Base-by-base conservation (phyloP, 2,113 vertebrate genomes). In the Gobio gobio region DNA sequence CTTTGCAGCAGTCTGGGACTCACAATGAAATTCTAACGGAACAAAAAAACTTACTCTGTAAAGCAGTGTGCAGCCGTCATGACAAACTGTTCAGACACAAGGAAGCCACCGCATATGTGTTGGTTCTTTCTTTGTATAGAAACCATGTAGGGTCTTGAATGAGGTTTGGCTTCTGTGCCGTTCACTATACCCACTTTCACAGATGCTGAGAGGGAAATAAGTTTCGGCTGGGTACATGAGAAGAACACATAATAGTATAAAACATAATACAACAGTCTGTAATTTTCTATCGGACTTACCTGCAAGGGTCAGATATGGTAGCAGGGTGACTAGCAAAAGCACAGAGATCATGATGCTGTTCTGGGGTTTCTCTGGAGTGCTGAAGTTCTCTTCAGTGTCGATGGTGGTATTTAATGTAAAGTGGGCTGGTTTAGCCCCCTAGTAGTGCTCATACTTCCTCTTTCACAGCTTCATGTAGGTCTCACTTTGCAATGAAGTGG, bases 101-200 rank as follows among this genome's bases (percentile, higher is more conserved):
- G 84, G 43, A 90, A 90, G 63, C 89, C 89, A 2, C 89, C 89
- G 13, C 89, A 90, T 1, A 1, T 6, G 43, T 90, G 87, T 10
- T 0, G 0, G 5, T 47, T n/a, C 0, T 36, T 3, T 14, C 3
- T 10, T 22, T 90, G 89, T 18, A 90, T 24, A 12, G 90, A 91
- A 78, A 87, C 90, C 88, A 90, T 91, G 88, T 91, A 90, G 61
- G 89, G 86, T 77, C 83, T 89, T 63, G 89, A 89, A 54, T 89
- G 66, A 7, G 66, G 61, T 56, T 8, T 77, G 14, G 68, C 85
- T 33, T 87, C 85, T 18, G 36, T 61, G 56, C 88, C 87, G 18
- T 88, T 88, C 43, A 90, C 76, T 22, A 88, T 84, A 29, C 78
- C 51, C 51, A 78, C 29, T 18, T 76, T 40, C 3, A 76, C 51